Conservation (phyloP, 2,888 invertebrate species). For the Pyrocoelia pectoralis region DNA sequence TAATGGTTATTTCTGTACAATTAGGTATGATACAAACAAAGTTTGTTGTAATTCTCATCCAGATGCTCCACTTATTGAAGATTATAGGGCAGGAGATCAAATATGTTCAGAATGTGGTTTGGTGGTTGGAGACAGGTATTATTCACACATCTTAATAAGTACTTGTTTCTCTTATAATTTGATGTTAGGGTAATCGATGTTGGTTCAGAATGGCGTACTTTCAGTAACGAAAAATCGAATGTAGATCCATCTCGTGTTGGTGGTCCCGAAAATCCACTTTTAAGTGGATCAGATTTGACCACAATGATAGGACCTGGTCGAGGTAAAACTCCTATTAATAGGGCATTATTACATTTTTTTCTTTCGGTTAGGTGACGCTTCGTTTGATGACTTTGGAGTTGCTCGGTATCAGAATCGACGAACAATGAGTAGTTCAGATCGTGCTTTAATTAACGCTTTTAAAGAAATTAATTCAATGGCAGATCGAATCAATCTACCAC, state of each 20-base stretch:
- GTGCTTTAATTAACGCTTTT: conserved; percentile 95
- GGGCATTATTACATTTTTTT: not conserved
- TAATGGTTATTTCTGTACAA: not conserved
- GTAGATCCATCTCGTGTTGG: conserved; percentile 99
- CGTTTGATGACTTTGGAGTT: conserved; percentile 86
- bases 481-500: conserved; percentile 95
- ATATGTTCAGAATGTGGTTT: conserved; percentile 99
- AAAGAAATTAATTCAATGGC: conserved; percentile 98
- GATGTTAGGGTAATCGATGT: conserved; percentile 94
- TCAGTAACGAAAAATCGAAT: conserved; percentile 96
- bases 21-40: conserved; percentile 73
- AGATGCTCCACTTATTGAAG: conserved; percentile 95
- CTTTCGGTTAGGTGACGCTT: conserved; percentile 69
- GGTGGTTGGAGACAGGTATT: conserved; percentile 96
- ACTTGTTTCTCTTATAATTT: not conserved
- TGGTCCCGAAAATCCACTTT: conserved; percentile 96
- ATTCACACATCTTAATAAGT: conserved; percentile 46
- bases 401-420: conserved; percentile 78
- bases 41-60: conserved; percentile 95
- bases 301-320: conserved; percentile 88
- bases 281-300: conserved; percentile 95
- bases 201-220: conserved; percentile 99
- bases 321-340: conserved; percentile 45
- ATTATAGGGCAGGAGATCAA: conserved; percentile 98
- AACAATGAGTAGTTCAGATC: conserved; percentile 92